A percentile compares a stretch with the other conserved stretches of the same genome.
Conservation (phyloP, 1,140 invertebrate genomes). For the Holcopasites calliopsidis region DNA sequence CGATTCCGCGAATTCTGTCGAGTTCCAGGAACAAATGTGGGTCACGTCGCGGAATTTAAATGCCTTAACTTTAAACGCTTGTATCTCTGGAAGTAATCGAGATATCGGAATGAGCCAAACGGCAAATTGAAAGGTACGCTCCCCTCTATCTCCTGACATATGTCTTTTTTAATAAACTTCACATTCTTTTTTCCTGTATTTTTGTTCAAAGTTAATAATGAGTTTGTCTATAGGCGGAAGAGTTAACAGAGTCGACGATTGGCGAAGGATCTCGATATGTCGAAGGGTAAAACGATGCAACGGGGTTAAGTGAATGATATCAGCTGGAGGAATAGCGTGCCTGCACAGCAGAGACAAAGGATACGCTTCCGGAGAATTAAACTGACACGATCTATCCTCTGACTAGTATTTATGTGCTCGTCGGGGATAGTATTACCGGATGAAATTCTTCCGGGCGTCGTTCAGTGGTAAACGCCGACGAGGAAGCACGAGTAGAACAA, state of each 20-base stretch:
- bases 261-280: slow-evolving; percentile 31
- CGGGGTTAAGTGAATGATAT: background rate
- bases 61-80: no score
- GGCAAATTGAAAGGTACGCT: no score
- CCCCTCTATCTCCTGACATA: no score
- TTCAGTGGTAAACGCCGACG: background rate
- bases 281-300: background rate
- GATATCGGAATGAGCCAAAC: no score
- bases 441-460: background rate
- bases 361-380: background rate
- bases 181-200: no score
- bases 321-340: background rate
- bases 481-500: background rate
- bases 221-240: no score
- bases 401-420: slow-evolving; percentile 4
- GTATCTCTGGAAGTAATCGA: no score
- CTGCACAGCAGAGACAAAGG: background rate
- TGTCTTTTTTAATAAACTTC: no score
- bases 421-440: background rate
- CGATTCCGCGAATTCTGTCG: no score
- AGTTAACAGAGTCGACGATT: slow-evolving; percentile 20
- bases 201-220: no score
- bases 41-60: no score
- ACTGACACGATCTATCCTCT: background rate
- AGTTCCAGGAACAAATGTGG: no score